A percentile compares a stretch with the other conserved stretches of the same genome.
Conservation (phyloP, 1,140 invertebrate species). For the Lanistes nyassanus region DNA sequence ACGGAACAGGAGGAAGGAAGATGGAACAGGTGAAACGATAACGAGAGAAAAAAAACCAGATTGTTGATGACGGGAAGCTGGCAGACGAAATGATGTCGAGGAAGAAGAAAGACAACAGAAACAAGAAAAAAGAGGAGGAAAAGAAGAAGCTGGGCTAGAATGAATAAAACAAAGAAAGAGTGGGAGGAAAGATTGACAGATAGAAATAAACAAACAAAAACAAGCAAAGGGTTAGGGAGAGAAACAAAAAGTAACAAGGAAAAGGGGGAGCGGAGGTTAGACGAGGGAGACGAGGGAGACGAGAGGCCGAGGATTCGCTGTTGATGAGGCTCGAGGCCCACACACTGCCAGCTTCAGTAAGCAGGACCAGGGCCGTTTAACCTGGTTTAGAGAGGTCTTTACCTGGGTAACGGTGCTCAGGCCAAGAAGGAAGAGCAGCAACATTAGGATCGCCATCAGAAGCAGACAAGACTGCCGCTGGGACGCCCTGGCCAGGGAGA, state of each 20-base stretch:
- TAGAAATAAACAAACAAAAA: too few species aligned
- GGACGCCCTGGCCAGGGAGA: neutral
- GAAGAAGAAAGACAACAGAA: neutral
- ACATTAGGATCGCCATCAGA: slow-evolving; percentile 9
- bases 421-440: slow-evolving; percentile 11
- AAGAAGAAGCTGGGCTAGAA: neutral
- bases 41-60: neutral
- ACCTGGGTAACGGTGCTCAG: slow-evolving; percentile 25
- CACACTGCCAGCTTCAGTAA: neutral
- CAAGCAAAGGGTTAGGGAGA: neutral
- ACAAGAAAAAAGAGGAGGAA: neutral
- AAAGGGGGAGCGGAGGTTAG: too few species aligned
- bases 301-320: neutral
- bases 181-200: neutral
- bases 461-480: neutral
- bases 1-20: neutral
- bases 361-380: too few species aligned
- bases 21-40: neutral
- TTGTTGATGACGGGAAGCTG: neutral
- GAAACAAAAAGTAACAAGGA: neutral
- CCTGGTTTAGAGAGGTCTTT: neutral
- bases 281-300: neutral
- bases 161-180: neutral
- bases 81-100: neutral
- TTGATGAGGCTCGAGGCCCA: neutral